Evolutionary conservation across 2,797 vertebrate genomes (phyloP).

Genomic region (Rhinatrema bivittatum): DNA sequence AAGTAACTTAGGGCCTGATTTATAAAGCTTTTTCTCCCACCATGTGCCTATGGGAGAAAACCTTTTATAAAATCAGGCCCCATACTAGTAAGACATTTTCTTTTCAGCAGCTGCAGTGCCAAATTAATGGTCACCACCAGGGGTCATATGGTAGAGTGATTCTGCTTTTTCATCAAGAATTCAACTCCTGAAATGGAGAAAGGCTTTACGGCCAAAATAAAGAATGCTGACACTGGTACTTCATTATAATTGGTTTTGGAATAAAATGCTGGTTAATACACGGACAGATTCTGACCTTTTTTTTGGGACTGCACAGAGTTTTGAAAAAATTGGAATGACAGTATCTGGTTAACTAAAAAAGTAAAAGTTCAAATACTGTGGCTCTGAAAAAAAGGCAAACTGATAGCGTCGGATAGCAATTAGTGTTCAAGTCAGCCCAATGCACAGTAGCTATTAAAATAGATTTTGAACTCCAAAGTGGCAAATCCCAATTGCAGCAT

Average conservation of each 20-base stretch:
- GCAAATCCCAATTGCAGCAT: no score
- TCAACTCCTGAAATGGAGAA: slow-evolving; percentile 48
- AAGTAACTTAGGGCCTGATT: no score
- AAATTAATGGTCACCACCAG: slow-evolving; percentile 56
- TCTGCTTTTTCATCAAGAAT: slow-evolving; percentile 60
- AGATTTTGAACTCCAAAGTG: no score
- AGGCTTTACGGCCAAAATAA: slow-evolving; percentile 52
- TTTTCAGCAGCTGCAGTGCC: slow-evolving; percentile 56
- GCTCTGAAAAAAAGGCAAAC: slow-evolving; percentile 6
- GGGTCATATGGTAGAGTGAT: slow-evolving; percentile 53
- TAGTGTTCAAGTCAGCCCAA: neutral
- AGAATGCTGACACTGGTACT: slow-evolving; percentile 56
- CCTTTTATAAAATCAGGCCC: neutral
- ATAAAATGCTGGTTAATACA: slow-evolving; percentile 47
- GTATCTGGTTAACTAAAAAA: slow-evolving; percentile 15
- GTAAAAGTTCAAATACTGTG: neutral
- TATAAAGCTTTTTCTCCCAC: neutral
- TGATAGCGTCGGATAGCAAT: neutral
- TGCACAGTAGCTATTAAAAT: neutral
- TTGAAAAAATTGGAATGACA: slow-evolving; percentile 38
- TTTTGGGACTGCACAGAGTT: slow-evolving; percentile 33
- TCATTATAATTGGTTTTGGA: slow-evolving; percentile 61
- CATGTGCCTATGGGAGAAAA: neutral
- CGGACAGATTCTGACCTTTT: slow-evolving; percentile 33
- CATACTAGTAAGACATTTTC: slow-evolving; percentile 30